Evolutionary conservation across 1,140 invertebrate species (phyloP).

Genomic region (Oryctes rhinoceros): DNA sequence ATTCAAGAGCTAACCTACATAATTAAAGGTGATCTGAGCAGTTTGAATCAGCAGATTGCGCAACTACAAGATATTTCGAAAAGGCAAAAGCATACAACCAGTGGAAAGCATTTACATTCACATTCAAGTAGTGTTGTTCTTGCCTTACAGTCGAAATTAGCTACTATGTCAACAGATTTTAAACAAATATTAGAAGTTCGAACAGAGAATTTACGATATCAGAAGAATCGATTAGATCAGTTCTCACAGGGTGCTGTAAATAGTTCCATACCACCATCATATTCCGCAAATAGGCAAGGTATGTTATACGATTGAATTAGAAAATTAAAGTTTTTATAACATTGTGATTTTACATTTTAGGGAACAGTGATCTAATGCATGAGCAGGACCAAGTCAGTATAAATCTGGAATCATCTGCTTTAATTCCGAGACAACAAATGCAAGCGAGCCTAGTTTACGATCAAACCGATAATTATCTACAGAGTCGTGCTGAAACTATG

Average conservation of each 20-base stretch:
- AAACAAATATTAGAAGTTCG: conserved; percentile 92
- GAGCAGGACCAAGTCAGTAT: conserved; percentile 82
- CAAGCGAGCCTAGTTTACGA: conserved; percentile 81
- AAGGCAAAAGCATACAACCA: conserved; percentile 69
- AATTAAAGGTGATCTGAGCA: conserved; percentile 95
- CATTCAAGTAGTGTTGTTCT: conserved; percentile 97
- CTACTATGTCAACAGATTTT: conserved; percentile 96
- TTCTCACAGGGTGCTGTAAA: conserved; percentile 84
- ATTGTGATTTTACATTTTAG: conserved; percentile 42
- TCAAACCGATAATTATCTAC: conserved; percentile 88
- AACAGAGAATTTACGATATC: conserved; percentile 94
- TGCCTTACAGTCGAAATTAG: conserved; percentile 93
- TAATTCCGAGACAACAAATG: conserved; percentile 61
- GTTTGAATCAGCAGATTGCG: conserved; percentile 96
- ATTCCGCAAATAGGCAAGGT: conserved; percentile 59
- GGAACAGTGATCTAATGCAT: conserved; percentile 62
- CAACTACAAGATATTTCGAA: conserved; percentile 81
- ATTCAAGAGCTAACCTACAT: conserved; percentile 98
- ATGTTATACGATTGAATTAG: background rate
- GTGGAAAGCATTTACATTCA: conserved; percentile 85
- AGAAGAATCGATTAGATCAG: conserved; percentile 91
- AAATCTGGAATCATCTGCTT: conserved; percentile 70
- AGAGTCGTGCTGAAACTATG: conserved; percentile 96
- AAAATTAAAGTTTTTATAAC: conserved; percentile 5
- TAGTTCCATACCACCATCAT: conserved; percentile 77